phyloP scores from a whole-genome alignment of 2,113 vertebrate species.

The Ondatra zibethicus region DNA sequence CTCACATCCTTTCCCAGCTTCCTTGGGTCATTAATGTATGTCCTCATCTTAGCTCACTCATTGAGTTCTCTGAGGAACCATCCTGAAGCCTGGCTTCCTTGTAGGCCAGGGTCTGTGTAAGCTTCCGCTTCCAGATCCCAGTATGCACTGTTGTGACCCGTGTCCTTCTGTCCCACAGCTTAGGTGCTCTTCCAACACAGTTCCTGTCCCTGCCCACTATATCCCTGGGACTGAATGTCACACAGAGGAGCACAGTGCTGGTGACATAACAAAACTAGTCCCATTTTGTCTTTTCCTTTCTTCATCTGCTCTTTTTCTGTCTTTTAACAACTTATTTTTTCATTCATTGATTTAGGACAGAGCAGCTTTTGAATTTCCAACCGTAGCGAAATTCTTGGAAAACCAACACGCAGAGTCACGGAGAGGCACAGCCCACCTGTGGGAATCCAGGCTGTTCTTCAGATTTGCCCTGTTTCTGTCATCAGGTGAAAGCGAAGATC shows the following conservation, averaged over 20 bases:
- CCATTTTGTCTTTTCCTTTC: not conserved
- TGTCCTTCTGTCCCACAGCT: fast-evolving
- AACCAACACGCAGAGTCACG: not conserved
- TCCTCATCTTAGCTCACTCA: not conserved
- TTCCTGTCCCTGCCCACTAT: not conserved
- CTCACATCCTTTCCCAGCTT: not conserved
- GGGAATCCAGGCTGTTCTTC: not conserved
- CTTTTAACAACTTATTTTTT: not conserved
- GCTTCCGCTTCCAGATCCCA: not conserved
- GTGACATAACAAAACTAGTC: fast-evolving
- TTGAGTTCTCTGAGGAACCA: not conserved
- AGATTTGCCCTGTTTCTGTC: not conserved
- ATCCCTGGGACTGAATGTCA: not conserved
- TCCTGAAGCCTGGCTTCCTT: not conserved
- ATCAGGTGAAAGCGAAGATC: not conserved
- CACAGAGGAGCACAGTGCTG: fast-evolving
- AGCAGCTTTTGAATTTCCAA: not conserved
- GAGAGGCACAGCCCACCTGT: not conserved
- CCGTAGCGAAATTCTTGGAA: not conserved
- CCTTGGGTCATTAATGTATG: not conserved
- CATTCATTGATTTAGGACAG: not conserved
- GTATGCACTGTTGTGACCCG: not conserved
- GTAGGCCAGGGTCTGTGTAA: not conserved
- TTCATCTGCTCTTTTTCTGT: not conserved
- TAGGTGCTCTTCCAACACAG: not conserved